These are phyloP conservation scores for Vandiemenella viatica DNA, from an alignment of 2,888 invertebrate species.

Conservation along the genomic window DNA sequence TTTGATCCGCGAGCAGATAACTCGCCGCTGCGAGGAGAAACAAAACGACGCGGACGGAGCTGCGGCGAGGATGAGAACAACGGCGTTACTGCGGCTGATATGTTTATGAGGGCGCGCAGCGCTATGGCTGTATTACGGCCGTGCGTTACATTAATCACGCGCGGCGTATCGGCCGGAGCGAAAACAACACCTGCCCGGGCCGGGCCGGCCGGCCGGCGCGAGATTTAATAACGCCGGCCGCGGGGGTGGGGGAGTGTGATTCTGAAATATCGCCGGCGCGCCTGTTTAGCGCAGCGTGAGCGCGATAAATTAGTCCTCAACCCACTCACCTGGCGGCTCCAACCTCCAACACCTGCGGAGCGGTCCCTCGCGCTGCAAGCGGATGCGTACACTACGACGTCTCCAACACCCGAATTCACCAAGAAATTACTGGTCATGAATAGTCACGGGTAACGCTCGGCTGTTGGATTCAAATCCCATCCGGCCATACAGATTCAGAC, in stretches of 20 bases:
- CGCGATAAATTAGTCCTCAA: not conserved
- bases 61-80: not conserved
- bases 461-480: too few species aligned
- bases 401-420: too few species aligned
- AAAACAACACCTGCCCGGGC: not conserved
- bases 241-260: not conserved
- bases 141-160: not conserved
- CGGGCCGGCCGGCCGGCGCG: too few species aligned
- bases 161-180: not conserved
- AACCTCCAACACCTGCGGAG: too few species aligned
- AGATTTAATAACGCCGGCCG: not conserved
- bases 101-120: not conserved
- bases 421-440: too few species aligned
- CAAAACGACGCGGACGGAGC: too few species aligned
- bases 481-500: too few species aligned
- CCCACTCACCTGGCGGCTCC: too few species aligned
- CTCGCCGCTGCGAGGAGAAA: not conserved
- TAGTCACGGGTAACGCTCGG: too few species aligned
- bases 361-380: too few species aligned
- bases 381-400: too few species aligned
- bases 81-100: not conserved
- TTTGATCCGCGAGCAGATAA: not conserved
- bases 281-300: not conserved
- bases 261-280: not conserved
- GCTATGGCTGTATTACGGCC: not conserved